Conservation (phyloP, 2,113 vertebrate species). For the Merops nubicus region DNA sequence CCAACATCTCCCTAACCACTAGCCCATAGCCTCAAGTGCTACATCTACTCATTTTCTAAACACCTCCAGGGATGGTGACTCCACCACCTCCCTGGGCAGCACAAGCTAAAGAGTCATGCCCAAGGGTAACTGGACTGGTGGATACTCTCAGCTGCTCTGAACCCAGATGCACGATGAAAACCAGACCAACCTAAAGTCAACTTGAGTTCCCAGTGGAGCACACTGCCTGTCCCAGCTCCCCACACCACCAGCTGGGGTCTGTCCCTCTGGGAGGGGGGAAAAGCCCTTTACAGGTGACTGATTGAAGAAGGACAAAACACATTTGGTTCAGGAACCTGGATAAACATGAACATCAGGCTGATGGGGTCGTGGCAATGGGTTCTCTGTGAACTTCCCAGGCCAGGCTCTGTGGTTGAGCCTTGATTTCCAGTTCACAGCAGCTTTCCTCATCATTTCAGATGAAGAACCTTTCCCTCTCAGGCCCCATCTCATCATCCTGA, state of each 20-base stretch:
- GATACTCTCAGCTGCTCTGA: background rate
- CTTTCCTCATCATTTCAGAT: background rate
- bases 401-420: background rate
- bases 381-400: background rate
- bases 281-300: background rate
- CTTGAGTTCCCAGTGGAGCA: background rate
- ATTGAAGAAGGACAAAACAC: background rate
- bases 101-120: too few species aligned
- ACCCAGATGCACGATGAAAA: rapidly evolving
- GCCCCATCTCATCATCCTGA: background rate
- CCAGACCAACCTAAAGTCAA: background rate
- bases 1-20: too few species aligned
- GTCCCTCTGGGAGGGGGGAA: background rate
- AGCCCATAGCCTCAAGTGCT: too few species aligned
- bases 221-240: background rate
- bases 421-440: background rate
- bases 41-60: too few species aligned
- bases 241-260: background rate
- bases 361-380: background rate
- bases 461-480: background rate
- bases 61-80: too few species aligned
- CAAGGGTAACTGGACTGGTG: background rate
- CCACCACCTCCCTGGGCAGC: too few species aligned
- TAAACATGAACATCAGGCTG: background rate
- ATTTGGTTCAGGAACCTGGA: background rate